Percentiles rank a stretch among this genome's conserved stretches.
phyloP scores from a whole-genome alignment of 1,140 invertebrate species.

The Monochamus saltuarius region DNA sequence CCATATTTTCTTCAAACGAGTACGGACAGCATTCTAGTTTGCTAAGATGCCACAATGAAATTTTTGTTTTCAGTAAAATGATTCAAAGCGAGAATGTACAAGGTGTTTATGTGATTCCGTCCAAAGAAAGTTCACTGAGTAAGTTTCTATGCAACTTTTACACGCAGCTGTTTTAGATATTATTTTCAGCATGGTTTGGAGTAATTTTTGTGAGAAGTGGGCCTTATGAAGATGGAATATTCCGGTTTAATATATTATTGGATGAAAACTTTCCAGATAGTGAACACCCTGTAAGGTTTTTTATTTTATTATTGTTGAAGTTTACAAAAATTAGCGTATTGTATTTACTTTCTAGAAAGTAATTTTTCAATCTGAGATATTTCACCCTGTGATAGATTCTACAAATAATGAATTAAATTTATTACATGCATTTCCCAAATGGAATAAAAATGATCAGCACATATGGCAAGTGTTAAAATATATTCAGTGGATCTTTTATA shows the following conservation, averaged over 20 bases:
- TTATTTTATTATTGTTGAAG: not conserved
- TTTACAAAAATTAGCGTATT: not conserved
- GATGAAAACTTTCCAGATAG: slow-evolving; percentile 87
- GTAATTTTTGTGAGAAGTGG: slow-evolving; percentile 88
- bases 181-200: slow-evolving; percentile 85
- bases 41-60: not conserved
- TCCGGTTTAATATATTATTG: slow-evolving; percentile 83
- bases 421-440: slow-evolving; percentile 76
- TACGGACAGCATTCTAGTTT: too few relatives aligned
- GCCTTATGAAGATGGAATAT: slow-evolving; percentile 83
- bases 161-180: slow-evolving; percentile 3
- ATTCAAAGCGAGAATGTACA: slow-evolving; percentile 80
- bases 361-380: slow-evolving; percentile 80
- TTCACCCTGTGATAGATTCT: slow-evolving; percentile 83
- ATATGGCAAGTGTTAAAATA: slow-evolving; percentile 89
- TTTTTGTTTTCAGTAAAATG: slow-evolving; percentile 67
- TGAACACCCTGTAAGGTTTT: slow-evolving; percentile 71
- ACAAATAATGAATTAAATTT: slow-evolving; percentile 76
- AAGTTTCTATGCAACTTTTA: slow-evolving; percentile 51
- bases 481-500: slow-evolving; percentile 77
- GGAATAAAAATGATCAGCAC: slow-evolving; percentile 80
- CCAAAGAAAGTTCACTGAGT: slow-evolving; percentile 75
- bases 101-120: slow-evolving; percentile 91
- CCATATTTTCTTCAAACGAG: too few relatives aligned
- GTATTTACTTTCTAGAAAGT: slow-evolving; percentile 67